These are phyloP conservation scores for Watsonalla binaria DNA, from an alignment of 2,888 invertebrate species.

Conservation along the genomic window DNA sequence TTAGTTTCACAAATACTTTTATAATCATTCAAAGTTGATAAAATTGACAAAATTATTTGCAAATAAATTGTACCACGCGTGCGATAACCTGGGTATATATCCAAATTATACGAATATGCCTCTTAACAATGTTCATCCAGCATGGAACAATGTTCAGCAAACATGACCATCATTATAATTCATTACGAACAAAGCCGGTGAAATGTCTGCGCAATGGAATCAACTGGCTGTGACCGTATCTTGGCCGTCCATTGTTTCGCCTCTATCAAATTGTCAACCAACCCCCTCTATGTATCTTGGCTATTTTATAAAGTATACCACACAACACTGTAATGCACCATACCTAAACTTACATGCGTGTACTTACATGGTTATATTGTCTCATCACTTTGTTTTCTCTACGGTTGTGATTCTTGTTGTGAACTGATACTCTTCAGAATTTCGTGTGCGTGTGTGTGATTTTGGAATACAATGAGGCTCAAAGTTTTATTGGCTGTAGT, in stretches of 20 bases:
- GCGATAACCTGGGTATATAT: background rate
- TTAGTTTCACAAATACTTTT: too few relatives aligned
- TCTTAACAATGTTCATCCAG: conserved; percentile 41
- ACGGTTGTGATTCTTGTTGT: conserved; percentile 8
- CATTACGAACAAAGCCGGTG: conserved; percentile 63
- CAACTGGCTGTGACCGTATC: conserved; percentile 66
- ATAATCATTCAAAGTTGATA: too few relatives aligned
- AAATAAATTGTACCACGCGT: too few relatives aligned
- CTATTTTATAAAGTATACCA: conserved; percentile 62
- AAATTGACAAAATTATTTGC: too few relatives aligned
- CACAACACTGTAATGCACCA: conserved; percentile 30
- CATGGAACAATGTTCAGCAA: conserved; percentile 56
- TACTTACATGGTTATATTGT: background rate
- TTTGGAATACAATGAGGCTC: conserved; percentile 22
- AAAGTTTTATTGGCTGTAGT: conserved; percentile 12
- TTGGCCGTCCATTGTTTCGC: conserved; percentile 63
- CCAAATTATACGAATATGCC: conserved; percentile 31
- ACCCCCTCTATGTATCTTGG: conserved; percentile 42
- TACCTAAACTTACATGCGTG: conserved; percentile 8
- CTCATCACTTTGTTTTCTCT: conserved; percentile 14
- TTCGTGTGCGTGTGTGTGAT: conserved; percentile 14
- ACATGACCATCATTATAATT: conserved; percentile 59
- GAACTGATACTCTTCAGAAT: conserved; percentile 3
- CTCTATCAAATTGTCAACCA: conserved; percentile 66
- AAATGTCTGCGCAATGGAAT: conserved; percentile 63